phyloP scores from a whole-genome alignment of 2,888 invertebrate genomes.

The Drosophila tanythrix region DNA sequence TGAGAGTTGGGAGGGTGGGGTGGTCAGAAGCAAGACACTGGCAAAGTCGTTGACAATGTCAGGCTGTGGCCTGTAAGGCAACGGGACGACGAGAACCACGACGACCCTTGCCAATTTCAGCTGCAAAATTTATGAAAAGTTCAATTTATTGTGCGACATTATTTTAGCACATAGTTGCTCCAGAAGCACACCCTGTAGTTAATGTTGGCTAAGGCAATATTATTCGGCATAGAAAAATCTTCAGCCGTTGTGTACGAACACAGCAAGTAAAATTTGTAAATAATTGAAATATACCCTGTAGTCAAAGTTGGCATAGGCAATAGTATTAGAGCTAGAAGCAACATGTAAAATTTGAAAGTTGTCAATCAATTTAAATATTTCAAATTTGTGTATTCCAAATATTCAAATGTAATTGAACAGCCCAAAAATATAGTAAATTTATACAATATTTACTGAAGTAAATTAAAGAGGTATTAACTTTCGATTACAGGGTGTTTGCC shows the following conservation, averaged over 20 bases:
- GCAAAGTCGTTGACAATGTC: slow-evolving; percentile 75
- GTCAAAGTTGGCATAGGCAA: neutral
- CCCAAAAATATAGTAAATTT: neutral
- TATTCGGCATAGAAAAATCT: neutral
- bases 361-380: neutral
- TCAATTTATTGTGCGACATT: slow-evolving; percentile 77
- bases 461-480: neutral
- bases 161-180: slow-evolving; percentile 68
- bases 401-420: neutral
- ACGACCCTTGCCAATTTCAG: slow-evolving; percentile 70
- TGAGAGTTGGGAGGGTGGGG: neutral
- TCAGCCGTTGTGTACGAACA: neutral
- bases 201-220: neutral
- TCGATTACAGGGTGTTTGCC: neutral
- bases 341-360: neutral
- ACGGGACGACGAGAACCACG: slow-evolving; percentile 7
- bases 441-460: neutral
- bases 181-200: slow-evolving; percentile 16
- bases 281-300: neutral
- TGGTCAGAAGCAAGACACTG: slow-evolving; percentile 30
- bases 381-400: neutral
- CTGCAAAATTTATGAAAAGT: slow-evolving; percentile 78
- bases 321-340: neutral
- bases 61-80: slow-evolving; percentile 39
- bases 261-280: neutral